Conservation (phyloP, 2,113 vertebrate species). For the Haemorhous mexicanus region DNA sequence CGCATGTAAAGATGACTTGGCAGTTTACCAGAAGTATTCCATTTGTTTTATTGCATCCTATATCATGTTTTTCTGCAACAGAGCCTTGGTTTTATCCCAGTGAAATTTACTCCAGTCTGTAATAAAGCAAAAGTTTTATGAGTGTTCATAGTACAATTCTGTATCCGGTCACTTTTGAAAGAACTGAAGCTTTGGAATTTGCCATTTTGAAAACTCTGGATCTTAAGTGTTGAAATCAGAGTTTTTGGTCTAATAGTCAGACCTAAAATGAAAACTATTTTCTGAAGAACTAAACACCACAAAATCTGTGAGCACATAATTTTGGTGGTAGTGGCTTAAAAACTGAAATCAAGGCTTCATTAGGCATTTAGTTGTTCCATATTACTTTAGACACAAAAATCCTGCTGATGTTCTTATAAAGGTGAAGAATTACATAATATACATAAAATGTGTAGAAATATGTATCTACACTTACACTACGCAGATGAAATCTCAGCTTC, state of each 20-base stretch:
- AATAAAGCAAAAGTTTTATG: background rate
- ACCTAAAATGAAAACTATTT: background rate
- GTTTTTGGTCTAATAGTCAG: background rate
- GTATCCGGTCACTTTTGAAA: background rate
- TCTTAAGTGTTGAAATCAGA: background rate
- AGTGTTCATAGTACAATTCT: background rate
- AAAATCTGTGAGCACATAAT: background rate
- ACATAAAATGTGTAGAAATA: background rate
- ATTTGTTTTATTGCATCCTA: background rate
- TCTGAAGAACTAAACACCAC: background rate
- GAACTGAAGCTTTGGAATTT: background rate
- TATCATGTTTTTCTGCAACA: background rate
- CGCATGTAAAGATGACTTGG: background rate
- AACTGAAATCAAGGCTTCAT: background rate
- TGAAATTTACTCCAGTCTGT: background rate
- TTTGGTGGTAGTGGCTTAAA: fast-evolving
- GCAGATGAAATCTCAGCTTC: background rate
- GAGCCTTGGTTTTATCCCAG: background rate
- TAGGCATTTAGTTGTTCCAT: background rate
- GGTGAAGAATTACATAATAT: background rate
- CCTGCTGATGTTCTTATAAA: background rate
- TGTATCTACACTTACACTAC: background rate
- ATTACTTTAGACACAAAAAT: background rate
- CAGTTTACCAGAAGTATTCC: background rate
- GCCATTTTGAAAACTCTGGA: background rate